Evolutionary conservation across 92 coral and sea anemone genomes (phyloP), one percentile per base, ranked within the genome.

Genomic region (Virgularia gustaviana): DNA sequence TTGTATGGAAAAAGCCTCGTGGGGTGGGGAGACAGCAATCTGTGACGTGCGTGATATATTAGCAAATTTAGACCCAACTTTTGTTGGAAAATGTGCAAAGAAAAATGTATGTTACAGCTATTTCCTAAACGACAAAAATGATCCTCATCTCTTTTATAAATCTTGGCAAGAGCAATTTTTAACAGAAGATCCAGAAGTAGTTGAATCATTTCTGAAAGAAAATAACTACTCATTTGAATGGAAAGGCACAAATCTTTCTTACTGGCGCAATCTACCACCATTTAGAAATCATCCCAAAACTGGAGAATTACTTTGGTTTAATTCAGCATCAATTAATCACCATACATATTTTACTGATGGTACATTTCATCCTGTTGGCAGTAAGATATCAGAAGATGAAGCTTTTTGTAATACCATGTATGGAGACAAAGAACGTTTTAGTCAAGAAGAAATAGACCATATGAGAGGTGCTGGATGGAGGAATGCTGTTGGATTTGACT

Each of bases 11-110:
- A 59, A 59, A 29, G 3, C 65, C 20, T 77, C 39, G 5, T 86
- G 90, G 37, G 87, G 90, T 7, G 90, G 90, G 9, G 84, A 82
- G 70, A 83, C 87, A 2, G 78, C 90, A 10, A 28, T 86, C 5
- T 71, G 71, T 0, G 78, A 72, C 56, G 78, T 74, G 70, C 72
- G 79, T 5, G 78, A 86, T 10, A 33, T 86, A 9, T 36, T 78
- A 53, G 57, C 77, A n/a, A 71, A 44, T 6, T 56, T 86, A 23
- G 83, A 86, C 43, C 85, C 85, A 11, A 61, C 55, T 22, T 57
- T 86, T 19, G 57, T 79, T 22, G 53, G 32, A 29, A 86, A 83
- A 49, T 51, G 80, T 28, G 88, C 73, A 47, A 81, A 83, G 60
- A 79, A 70, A 41, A 28, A 79, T 22, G 29, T 86, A 18, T 78